phyloP scores from a whole-genome alignment of 2,113 vertebrate species.

The Grus americana region DNA sequence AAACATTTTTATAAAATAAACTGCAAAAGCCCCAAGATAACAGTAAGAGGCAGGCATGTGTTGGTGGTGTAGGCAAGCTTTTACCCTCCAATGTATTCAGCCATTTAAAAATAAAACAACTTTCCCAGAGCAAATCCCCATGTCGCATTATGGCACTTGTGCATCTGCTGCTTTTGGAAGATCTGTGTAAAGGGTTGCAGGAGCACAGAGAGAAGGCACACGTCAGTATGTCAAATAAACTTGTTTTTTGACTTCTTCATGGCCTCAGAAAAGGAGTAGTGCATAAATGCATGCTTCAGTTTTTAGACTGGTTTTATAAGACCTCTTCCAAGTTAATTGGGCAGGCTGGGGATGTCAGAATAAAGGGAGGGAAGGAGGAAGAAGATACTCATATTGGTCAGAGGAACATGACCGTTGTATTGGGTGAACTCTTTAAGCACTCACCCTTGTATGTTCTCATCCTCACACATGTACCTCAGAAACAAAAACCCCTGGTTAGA shows the following conservation, averaged over 20 bases:
- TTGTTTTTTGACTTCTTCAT: neutral
- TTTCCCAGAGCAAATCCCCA: neutral
- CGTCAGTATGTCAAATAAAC: neutral
- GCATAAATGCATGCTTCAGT: neutral
- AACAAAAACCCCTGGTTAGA: neutral
- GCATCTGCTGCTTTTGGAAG: neutral
- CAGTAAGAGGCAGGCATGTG: neutral
- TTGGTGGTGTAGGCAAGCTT: neutral
- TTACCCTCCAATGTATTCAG: neutral
- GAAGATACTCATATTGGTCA: neutral
- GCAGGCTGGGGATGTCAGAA: neutral
- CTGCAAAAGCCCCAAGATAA: neutral
- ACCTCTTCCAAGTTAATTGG: neutral
- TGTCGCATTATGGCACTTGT: neutral
- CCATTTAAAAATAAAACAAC: neutral
- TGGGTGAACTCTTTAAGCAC: neutral
- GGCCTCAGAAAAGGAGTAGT: neutral
- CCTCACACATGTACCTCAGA: accelerated
- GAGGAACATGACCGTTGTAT: neutral
- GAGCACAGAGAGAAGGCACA: neutral
- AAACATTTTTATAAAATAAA: neutral
- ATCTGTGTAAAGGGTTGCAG: neutral
- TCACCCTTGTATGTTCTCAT: neutral
- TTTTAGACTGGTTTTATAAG: neutral
- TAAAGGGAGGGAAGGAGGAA: neutral